Conservation (phyloP, 2,888 invertebrate genomes). For the Clistopyga incitator region DNA sequence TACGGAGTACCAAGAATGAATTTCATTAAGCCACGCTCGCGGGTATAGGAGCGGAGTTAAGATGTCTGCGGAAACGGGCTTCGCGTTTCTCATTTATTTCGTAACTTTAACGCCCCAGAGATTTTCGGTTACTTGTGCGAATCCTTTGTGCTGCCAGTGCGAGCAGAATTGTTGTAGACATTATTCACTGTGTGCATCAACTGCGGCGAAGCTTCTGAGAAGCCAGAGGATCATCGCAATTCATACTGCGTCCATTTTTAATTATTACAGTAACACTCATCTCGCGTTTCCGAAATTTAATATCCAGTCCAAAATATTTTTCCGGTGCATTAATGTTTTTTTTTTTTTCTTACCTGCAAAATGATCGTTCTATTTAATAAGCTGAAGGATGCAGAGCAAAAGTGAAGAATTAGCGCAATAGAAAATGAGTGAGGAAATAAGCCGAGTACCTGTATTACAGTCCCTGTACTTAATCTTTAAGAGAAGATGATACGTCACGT, state of each 20-base stretch:
- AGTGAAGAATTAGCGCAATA: slow-evolving; percentile 53
- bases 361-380: background rate
- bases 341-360: background rate
- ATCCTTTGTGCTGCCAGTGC: slow-evolving; percentile 1
- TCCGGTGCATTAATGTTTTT: background rate
- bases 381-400: slow-evolving; percentile 19
- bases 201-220: too few relatives aligned
- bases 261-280: background rate
- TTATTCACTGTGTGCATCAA: background rate
- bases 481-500: slow-evolving; percentile 62
- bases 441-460: slow-evolving; percentile 26
- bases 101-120: slow-evolving; percentile 57
- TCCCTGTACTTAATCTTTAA: slow-evolving; percentile 51
- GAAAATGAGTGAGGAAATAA: slow-evolving; percentile 53
- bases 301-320: background rate
- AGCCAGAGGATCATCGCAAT: background rate
- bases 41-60: slow-evolving; percentile 11
- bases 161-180: background rate
- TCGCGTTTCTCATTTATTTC: slow-evolving; percentile 57
- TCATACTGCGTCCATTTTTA: background rate
- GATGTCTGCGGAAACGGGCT: slow-evolving; percentile 7
- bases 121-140: slow-evolving; percentile 38
- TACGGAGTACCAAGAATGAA: slow-evolving; percentile 57
- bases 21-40: slow-evolving; percentile 53
- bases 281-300: background rate